A percentile compares a stretch with the other conserved stretches of the same genome.
Evolutionary conservation across 2,797 vertebrate species (phyloP).

Genomic region (Hydrophis major): DNA sequence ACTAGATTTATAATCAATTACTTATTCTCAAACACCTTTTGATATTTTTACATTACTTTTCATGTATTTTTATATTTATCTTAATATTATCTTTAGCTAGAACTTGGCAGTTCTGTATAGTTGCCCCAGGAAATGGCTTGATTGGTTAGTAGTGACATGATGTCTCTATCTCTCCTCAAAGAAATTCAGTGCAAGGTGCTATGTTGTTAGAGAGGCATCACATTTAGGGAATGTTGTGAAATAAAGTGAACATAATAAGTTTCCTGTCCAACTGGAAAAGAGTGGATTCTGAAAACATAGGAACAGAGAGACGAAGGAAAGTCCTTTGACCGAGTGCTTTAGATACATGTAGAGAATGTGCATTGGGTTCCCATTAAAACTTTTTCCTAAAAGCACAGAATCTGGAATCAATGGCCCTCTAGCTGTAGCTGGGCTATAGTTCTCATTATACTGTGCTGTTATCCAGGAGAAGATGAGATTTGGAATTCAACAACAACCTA

Average conservation of each 20-base stretch:
- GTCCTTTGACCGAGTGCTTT: background rate
- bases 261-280: background rate
- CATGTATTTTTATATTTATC: constrained; percentile 5
- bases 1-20: background rate
- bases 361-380: background rate
- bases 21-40: background rate
- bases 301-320: background rate
- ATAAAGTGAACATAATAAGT: background rate
- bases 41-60: constrained; percentile 3
- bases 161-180: background rate
- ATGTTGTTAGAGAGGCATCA: background rate
- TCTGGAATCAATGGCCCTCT: background rate
- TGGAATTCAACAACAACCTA: background rate
- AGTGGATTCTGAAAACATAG: background rate
- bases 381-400: background rate
- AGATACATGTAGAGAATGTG: background rate
- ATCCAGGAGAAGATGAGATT: background rate
- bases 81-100: background rate
- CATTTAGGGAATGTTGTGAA: background rate
- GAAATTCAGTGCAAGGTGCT: background rate
- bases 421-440: background rate
- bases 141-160: background rate
- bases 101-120: background rate
- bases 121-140: background rate
- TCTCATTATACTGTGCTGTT: background rate